phyloP scores from a whole-genome alignment of 2,797 vertebrate genomes.

The Danio albolineatus region DNA sequence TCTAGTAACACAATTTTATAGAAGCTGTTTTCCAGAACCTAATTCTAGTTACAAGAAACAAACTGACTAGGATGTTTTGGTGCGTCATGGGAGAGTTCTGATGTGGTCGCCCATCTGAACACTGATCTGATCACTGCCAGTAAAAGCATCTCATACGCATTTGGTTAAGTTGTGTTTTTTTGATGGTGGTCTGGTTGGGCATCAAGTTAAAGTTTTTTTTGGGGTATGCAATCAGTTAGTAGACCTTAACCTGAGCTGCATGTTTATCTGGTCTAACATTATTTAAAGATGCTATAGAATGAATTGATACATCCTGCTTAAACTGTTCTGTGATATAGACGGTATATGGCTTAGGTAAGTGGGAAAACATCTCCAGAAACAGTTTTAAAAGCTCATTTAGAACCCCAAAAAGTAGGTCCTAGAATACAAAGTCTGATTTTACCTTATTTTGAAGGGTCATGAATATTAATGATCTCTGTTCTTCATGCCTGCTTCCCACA shows the following conservation, averaged over 20 bases:
- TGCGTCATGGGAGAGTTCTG: background rate
- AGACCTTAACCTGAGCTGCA: background rate
- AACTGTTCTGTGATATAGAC: too few relatives aligned
- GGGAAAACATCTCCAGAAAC: too few relatives aligned
- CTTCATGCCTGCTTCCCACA: too few relatives aligned
- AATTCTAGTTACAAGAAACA: conserved; percentile 21
- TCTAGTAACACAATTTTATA: background rate
- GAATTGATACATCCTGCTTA: too few relatives aligned
- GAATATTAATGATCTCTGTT: too few relatives aligned
- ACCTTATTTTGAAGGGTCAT: too few relatives aligned
- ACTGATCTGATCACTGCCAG: conserved; percentile 14
- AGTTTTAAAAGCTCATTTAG: too few relatives aligned
- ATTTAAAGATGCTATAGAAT: too few relatives aligned
- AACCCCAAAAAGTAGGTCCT: too few relatives aligned
- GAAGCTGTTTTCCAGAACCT: too few relatives aligned
- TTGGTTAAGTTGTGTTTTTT: background rate
- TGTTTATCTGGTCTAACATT: background rate
- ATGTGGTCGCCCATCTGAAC: conserved; percentile 14
- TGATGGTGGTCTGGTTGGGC: background rate
- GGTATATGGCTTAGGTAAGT: too few relatives aligned
- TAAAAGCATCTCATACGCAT: conserved; percentile 24
- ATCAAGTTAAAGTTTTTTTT: background rate
- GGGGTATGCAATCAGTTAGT: background rate
- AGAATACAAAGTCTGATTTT: too few relatives aligned
- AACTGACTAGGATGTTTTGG: background rate